phyloP scores from a whole-genome alignment of 2,797 vertebrate species.

The Saxicola maurus region DNA sequence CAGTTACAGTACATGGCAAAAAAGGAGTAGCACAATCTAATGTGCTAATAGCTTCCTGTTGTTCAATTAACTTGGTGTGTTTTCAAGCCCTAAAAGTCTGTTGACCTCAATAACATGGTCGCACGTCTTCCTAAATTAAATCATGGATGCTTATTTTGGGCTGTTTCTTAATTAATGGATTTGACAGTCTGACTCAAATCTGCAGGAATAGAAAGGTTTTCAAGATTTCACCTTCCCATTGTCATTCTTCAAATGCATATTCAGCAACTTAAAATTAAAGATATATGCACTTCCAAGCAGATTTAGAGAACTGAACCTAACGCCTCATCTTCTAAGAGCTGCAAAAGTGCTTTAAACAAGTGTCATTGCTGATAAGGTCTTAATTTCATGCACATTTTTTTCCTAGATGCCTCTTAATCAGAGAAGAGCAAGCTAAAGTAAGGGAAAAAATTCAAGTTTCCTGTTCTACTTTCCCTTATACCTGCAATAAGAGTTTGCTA shows the following conservation, averaged over 20 bases:
- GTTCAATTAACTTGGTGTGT: conserved; percentile 34
- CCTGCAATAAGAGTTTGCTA: not conserved
- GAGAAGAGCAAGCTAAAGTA: not conserved
- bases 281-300: not conserved
- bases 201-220: not conserved
- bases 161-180: conserved; percentile 16
- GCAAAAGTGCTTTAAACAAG: not conserved
- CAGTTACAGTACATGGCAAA: conserved; percentile 10
- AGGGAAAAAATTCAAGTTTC: not conserved
- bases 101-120: conserved; percentile 9
- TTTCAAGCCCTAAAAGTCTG: conserved; percentile 33
- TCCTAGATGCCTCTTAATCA: not conserved
- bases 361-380: not conserved
- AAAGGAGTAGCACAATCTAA: not conserved
- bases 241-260: not conserved
- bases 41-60: conserved; percentile 55
- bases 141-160: not conserved
- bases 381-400: not conserved
- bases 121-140: conserved; percentile 33
- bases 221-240: not conserved
- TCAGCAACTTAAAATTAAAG: not conserved
- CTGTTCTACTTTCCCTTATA: not conserved
- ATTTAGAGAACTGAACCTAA: not conserved
- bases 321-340: not conserved
- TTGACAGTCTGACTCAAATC: not conserved